Evolutionary conservation across 92 coral and sea anemone species (phyloP), one percentile per base, ranked within the genome.

Genomic region (Porites evermanni): DNA sequence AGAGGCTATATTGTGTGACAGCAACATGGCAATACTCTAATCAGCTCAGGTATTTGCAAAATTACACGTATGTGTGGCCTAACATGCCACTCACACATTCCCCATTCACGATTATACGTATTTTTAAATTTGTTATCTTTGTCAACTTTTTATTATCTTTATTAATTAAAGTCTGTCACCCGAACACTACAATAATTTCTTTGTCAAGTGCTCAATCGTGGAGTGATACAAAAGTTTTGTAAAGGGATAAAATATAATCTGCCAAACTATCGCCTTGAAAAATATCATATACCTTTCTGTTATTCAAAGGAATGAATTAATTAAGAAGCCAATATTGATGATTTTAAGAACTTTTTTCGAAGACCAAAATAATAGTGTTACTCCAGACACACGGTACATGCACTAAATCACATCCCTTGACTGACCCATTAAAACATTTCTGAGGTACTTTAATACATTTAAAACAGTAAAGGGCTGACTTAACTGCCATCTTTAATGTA

Each of bases 301-400:
- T 8, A 12, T 17, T 11, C 44, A 32, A 18, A 16, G 54, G 60
- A 16, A 4, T 38, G 47, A 38, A 38, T 38, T 38, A 38, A 56
- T 56, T 56, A 67, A 60, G 19, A 29, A 67, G 16, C 65, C 64
- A 11, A 47, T 47, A 47, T 47, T 47, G 58, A 13, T 11, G 3
- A 5, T 78, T 23, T 50, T 3, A 20, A 74, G 47, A 61, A 78
- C 71, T 58, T 81, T 32, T 58, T 23, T 38, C 38, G 78, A 81
- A 58, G 38, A 70, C 86, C 58, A 70, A 81, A 58, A 70, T 80
- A 80, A 68, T 69, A 76, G 11, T 58, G 67, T 50, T 38, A 38
- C 47, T 38, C 47, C 47, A 38, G 47, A 38, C 47, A 38, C 47
- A 38, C 5, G 47, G 47, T 38, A 38, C 47, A 0, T 38, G 47